Conservation (phyloP, 2,888 invertebrate species). For the Subacronicta megacephala region DNA sequence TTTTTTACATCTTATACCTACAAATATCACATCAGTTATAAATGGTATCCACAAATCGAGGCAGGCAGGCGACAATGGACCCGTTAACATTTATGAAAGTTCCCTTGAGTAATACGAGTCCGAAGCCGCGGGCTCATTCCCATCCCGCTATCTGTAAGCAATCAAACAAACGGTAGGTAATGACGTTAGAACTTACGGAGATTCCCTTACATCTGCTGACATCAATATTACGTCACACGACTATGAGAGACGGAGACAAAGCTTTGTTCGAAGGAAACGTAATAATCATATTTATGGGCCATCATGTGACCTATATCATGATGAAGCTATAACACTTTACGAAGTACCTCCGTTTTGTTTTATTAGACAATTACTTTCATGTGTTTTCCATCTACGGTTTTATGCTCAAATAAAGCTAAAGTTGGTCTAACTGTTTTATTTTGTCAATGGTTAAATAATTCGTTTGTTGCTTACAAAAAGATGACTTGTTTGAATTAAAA, state of each 20-base stretch:
- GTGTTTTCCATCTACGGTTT: constrained; percentile 9
- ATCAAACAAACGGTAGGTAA: constrained; percentile 78
- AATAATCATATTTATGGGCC: constrained; percentile 61
- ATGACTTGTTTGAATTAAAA: neutral
- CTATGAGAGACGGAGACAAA: constrained; percentile 59
- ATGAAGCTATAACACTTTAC: constrained; percentile 11
- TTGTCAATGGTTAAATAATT: neutral
- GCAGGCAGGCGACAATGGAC: constrained; percentile 54
- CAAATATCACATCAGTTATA: neutral
- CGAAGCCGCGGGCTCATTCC: constrained; percentile 66
- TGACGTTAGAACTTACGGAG: constrained; percentile 68
- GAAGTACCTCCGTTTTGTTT: constrained; percentile 41
- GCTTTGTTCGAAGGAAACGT: constrained; percentile 62
- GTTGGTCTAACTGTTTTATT: constrained; percentile 8
- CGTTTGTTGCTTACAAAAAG: neutral
- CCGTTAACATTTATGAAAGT: constrained; percentile 73
- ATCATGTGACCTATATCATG: constrained; percentile 44
- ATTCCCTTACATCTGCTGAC: constrained; percentile 69
- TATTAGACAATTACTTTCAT: constrained; percentile 42
- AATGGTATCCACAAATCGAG: constrained; percentile 1
- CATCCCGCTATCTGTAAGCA: constrained; percentile 72
- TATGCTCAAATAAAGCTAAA: constrained; percentile 9
- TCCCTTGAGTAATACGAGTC: constrained; percentile 72
- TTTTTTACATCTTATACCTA: too few species aligned
- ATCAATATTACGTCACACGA: constrained; percentile 64